Evolutionary conservation across 2,113 vertebrate species (phyloP), one percentile per base, ranked within the genome.

Genomic region (Notarius lentiginosus): DNA sequence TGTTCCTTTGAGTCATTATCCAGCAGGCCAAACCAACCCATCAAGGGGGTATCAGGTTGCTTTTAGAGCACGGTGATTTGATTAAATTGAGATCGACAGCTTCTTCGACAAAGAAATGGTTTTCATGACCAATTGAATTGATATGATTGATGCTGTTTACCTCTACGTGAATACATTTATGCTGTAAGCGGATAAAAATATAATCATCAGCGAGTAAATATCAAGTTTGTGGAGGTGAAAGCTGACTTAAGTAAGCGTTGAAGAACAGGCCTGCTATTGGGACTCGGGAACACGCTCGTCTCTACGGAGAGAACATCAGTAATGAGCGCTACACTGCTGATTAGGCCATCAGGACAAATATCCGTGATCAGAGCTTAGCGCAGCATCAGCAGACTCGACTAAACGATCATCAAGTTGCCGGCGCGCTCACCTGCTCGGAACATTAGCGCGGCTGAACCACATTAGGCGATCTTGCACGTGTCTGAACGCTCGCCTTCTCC

Each of bases 371-470:
- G 68, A 87, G 60, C 81, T 47, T 22, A 68, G 81, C 72, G 34
- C 77, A 84, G 27, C 83, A 51, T 83, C 80, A 76, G 84, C 82
- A 87, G 72, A 84, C 49, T n/a, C 7, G 56, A 77, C 87, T 90
- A 87, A 87, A 88, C 58, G 82, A 61, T 79, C 79, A 89, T 88
- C 81, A 87, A 49, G 84, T 82, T 84, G 70, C 75, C 70, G n/a
- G 70, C 58, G 55, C 86, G 66, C 80, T 88, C 84, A 77, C 84
- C 75, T 55, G 60, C 73, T 70, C 24, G 11, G 49, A 55, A 86
- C 73, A 90, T 90, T 88, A 86, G 53, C 84, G 5, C 77, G 17
- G 24, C 70, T 47, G 73, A 55, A 86, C 85, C 85, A 20, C 56
- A 82, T 72, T 61, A 82, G 70, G 61, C 20, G 22, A 72, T 82